Conservation (phyloP, 2,797 vertebrate genomes). For the Telmatherina bonti region DNA sequence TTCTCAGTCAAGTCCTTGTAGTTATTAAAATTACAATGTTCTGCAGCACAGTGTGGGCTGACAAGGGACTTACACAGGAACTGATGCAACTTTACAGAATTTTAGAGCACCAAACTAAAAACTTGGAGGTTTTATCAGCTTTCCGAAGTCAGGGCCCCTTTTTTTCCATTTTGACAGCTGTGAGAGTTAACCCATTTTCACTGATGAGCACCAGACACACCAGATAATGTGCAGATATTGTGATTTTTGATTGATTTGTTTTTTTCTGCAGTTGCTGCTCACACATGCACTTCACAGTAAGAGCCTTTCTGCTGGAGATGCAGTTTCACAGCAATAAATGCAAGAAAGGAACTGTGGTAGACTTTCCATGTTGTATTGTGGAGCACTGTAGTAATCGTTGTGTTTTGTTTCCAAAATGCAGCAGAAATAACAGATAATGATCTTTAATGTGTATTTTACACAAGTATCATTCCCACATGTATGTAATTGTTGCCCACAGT, state of each 20-base stretch:
- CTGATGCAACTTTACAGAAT: neutral
- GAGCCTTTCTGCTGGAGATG: slow-evolving; percentile 5
- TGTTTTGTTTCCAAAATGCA: neutral
- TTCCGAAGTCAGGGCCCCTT: neutral
- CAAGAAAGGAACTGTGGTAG: neutral
- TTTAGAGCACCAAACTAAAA: neutral
- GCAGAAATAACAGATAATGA: neutral
- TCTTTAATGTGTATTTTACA: neutral
- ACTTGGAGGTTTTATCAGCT: neutral
- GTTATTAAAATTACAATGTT: neutral
- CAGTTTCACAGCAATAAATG: neutral
- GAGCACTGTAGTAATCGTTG: neutral
- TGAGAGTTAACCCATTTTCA: neutral
- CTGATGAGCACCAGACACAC: neutral
- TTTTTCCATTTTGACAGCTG: neutral
- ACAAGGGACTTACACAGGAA: neutral
- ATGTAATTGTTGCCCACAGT: neutral
- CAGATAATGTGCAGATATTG: neutral
- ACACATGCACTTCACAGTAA: slow-evolving; percentile 2
- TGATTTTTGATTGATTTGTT: neutral
- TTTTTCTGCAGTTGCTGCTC: neutral
- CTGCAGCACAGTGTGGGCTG: neutral
- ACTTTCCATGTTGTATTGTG: neutral
- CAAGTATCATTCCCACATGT: neutral
- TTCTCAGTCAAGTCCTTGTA: neutral